Conservation (phyloP, 2,113 vertebrate species). For the Barbus barbus region DNA sequence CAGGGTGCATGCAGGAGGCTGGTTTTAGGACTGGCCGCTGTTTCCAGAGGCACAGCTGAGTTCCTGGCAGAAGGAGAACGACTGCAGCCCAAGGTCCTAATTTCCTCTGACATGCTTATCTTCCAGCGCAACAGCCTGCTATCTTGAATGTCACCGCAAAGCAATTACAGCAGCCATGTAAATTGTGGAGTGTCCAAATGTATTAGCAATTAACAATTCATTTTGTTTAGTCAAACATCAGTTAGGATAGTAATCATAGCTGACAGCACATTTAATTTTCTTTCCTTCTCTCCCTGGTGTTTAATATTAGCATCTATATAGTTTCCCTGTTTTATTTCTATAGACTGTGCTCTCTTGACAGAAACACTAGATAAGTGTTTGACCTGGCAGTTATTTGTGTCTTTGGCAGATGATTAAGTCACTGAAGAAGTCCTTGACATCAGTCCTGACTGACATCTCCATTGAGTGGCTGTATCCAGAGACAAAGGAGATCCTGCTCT, state of each 20-base stretch:
- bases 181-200: slow-evolving; percentile 43
- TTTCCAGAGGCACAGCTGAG: slow-evolving; percentile 87
- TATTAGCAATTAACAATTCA: slow-evolving; percentile 58
- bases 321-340: background rate
- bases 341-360: background rate
- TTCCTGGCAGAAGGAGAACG: slow-evolving; percentile 86
- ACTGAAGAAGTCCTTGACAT: slow-evolving; percentile 90
- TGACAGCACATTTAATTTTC: background rate
- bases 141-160: slow-evolving; percentile 53
- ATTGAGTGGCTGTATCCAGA: slow-evolving; percentile 95
- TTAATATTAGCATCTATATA: background rate
- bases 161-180: slow-evolving; percentile 57
- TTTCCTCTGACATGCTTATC: slow-evolving; percentile 59
- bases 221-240: slow-evolving; percentile 46
- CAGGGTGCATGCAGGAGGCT: slow-evolving; percentile 84
- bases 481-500: slow-evolving; percentile 87
- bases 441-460: slow-evolving; percentile 86
- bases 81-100: slow-evolving; percentile 88
- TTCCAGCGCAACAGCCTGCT: slow-evolving; percentile 50
- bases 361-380: background rate
- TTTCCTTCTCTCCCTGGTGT: background rate
- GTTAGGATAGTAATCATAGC: slow-evolving; percentile 7
- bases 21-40: slow-evolving; percentile 80
- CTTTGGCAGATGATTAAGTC: slow-evolving; percentile 85
- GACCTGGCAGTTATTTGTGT: background rate